Evolutionary conservation across 2,113 vertebrate species (phyloP), one percentile per base, ranked within the genome.

Genomic region (Pachyramphus minor): DNA sequence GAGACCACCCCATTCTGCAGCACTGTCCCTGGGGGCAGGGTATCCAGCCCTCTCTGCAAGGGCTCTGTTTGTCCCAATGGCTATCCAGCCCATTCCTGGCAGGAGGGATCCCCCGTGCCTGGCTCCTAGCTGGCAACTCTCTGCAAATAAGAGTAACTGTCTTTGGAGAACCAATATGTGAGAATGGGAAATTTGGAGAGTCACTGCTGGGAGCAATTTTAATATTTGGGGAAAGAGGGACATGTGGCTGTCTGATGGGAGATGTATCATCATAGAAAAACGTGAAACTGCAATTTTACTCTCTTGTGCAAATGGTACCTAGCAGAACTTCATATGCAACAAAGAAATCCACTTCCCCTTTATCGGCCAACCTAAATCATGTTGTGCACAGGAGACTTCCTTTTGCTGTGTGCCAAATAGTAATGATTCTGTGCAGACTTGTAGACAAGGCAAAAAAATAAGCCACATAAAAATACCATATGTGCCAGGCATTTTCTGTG

Each of bases 381-480:
- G 52, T 95, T 92, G 67, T 93, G 94, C 94, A 94, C 95, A 93
- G 89, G 95, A 95, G 96, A 96, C 73, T 95, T 96, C 74, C 83
- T 94, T 94, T 95, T 91, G 80, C 87, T 77, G n/a, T 87, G 81
- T 93, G 81, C 95, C 91, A 95, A 93, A 88, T 45, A 91, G 90
- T 87, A 96, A 92, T 97, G 96, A 96, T 89, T 96, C 94, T 96
- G 81, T 25, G 41, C 72, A 78, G 87, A 39, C 66, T 93, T 76
- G 83, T 67, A 91, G 95, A 90, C 91, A 92, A 85, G 69, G 68
- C 21, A 58, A 95, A 86, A 96, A 93, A 96, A 91, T 42, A 95
- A 91, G 58, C 62, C 89, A 90, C 90, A 94, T 96, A 87, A 93
- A 93, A 94, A 94, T 89, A 59, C 94, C 85, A 59, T 88, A 95